Evolutionary conservation across 2,888 invertebrate species (phyloP), one percentile per base, ranked within the genome.

Genomic region (Drosophila paramelanica): DNA sequence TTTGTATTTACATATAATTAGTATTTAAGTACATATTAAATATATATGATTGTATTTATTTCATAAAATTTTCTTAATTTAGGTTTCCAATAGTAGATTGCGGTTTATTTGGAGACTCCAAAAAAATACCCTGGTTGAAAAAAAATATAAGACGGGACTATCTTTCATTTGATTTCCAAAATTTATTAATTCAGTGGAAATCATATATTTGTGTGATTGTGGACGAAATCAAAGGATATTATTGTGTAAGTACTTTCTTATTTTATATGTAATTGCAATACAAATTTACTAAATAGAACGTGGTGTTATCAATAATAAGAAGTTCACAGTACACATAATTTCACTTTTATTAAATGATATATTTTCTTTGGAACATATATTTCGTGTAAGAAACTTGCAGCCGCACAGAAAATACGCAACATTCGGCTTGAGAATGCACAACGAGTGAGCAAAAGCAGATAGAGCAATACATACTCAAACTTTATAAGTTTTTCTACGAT

Each of bases 1-100:
- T 17, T 17, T 17, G 17, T 17, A 17, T n/a, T 0, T 4, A 23
- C 23, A 23, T 23, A 27, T 7, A 27, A 27, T 1, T 2, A 27
- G 5, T 36, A 36, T 36, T 13, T 36, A 10, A 11, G 3, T 11
- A 11, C 10, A 33, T 33, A 10, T 31, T 1, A 36, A n/a, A 5
- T 36, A 13, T 7, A 13, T 36, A 36, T 36, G 2, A 36, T 1
- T 36, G 5, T 4, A 36, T 0, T 11, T 33, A 33, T 13, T 36
- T 36, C 13, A 4, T 36, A 36, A 0, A 33, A n/a, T n/a, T n/a
- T n/a, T n/a, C n/a, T n/a, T n/a, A n/a, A 17, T 61, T 59, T 90
- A 96, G 96, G 87, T 98, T 98, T 93, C 98, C 98, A 0, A 95
- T 98, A 88, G 96, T 97, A 13, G 98, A 98, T 91, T 94, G 97